Percentiles rank a stretch among this genome's conserved stretches.
These are phyloP conservation scores for Epinephelus cyanopodus DNA, from an alignment of 2,113 vertebrate species.

Conservation along the genomic window DNA sequence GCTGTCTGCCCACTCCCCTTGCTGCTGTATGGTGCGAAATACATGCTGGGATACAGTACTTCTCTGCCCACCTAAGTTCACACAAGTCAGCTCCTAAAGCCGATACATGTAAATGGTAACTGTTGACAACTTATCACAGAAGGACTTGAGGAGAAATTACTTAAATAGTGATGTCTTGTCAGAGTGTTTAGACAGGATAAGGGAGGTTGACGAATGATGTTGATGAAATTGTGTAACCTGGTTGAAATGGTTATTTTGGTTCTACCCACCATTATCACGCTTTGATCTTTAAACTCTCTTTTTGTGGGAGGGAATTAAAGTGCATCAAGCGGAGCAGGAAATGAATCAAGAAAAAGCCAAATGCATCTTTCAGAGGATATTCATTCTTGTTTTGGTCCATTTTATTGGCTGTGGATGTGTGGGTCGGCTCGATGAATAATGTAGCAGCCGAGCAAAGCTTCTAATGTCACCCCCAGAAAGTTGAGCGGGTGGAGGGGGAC, in stretches of 20 bases:
- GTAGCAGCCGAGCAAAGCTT: slow-evolving; percentile 53
- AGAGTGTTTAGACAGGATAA: neutral
- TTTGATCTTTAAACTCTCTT: slow-evolving; percentile 21
- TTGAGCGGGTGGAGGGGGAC: slow-evolving; percentile 51
- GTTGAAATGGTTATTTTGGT: neutral
- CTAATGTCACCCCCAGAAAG: slow-evolving; percentile 71
- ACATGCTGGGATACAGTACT: neutral
- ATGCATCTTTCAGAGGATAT: slow-evolving; percentile 45
- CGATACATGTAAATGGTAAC: neutral
- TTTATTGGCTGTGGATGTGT: slow-evolving; percentile 44
- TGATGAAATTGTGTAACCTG: neutral
- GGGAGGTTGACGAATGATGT: neutral
- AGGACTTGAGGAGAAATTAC: neutral
- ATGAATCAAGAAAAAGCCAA: slow-evolving; percentile 12
- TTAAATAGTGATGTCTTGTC: slow-evolving; percentile 1
- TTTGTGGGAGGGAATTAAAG: slow-evolving; percentile 31
- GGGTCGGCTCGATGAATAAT: slow-evolving; percentile 70
- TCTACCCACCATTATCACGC: neutral
- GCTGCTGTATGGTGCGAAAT: neutral
- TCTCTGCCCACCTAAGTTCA: neutral
- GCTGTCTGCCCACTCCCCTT: neutral
- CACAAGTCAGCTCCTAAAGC: neutral
- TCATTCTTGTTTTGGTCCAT: slow-evolving; percentile 47
- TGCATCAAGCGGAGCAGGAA: slow-evolving; percentile 17
- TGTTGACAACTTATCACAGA: neutral